These are phyloP conservation scores for Belonocnema kinseyi DNA, from an alignment of 1,140 invertebrate species.

Conservation along the genomic window DNA sequence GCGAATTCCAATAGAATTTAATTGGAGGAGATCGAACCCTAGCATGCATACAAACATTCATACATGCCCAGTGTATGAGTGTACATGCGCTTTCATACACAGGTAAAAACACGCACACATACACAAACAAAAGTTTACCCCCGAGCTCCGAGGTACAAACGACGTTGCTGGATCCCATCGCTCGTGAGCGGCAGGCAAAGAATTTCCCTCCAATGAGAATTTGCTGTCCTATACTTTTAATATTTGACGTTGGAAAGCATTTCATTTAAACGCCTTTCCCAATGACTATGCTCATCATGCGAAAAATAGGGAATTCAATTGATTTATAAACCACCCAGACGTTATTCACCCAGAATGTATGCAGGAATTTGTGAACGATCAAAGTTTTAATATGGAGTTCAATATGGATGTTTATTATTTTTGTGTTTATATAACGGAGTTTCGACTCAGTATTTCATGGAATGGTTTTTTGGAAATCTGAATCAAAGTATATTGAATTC, in stretches of 20 bases:
- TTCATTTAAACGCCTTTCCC: neutral
- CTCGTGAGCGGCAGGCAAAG: conserved; percentile 21
- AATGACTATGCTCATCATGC: conserved; percentile 23
- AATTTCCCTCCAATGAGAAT: conserved; percentile 9
- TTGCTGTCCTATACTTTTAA: conserved; percentile 1
- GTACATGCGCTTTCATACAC: neutral
- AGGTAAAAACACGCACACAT: neutral
- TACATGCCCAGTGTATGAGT: neutral
- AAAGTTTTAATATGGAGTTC: too few species aligned
- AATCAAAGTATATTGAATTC: too few species aligned
- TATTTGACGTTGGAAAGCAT: conserved; percentile 21
- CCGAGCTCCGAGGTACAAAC: conserved; percentile 3
- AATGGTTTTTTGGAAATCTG: too few species aligned
- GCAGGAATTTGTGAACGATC: too few species aligned
- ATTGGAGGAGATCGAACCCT: conserved; percentile 67
- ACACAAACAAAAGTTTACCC: neutral
- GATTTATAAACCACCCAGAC: neutral
- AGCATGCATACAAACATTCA: conserved; percentile 5
- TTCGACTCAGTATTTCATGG: too few species aligned
- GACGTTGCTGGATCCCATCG: conserved; percentile 8
- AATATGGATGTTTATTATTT: too few species aligned
- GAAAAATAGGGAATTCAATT: neutral
- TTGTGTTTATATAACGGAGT: too few species aligned
- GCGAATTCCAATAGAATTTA: conserved; percentile 73
- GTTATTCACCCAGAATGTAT: neutral